Conservation (phyloP, 2,113 vertebrate species). For the Sinocyclocheilus anophthalmus region DNA sequence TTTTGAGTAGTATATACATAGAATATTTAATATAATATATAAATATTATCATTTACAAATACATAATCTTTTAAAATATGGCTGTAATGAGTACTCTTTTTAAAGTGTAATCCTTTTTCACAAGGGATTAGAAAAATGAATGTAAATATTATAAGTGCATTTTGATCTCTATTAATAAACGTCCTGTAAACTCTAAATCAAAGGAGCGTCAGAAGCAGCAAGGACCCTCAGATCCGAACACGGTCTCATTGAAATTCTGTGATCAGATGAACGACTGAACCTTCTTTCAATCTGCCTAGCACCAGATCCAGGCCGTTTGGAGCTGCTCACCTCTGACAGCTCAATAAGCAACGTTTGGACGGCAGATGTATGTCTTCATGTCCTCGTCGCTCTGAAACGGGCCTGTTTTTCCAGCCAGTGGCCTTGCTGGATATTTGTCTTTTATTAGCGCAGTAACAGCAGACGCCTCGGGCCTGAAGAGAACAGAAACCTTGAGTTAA, state of each 20-base stretch:
- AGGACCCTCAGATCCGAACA: neutral
- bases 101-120: neutral
- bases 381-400: neutral
- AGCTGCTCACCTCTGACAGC: neutral
- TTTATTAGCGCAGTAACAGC: neutral
- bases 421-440: neutral
- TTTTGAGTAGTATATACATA: too few species aligned
- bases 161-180: neutral
- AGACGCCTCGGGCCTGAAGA: neutral
- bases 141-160: neutral
- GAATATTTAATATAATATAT: too few species aligned
- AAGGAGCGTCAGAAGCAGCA: neutral
- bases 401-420: neutral
- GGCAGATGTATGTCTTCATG: neutral
- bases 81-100: neutral
- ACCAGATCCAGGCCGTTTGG: neutral
- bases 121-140: neutral
- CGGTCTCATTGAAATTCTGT: neutral
- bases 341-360: neutral
- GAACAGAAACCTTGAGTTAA: conserved; percentile 2
- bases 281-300: neutral
- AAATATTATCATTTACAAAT: too few species aligned
- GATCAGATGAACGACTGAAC: neutral
- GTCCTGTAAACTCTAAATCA: neutral
- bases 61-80: too few species aligned